Evolutionary conservation across 2,797 vertebrate species (phyloP).

Genomic region (Alosa sapidissima): DNA sequence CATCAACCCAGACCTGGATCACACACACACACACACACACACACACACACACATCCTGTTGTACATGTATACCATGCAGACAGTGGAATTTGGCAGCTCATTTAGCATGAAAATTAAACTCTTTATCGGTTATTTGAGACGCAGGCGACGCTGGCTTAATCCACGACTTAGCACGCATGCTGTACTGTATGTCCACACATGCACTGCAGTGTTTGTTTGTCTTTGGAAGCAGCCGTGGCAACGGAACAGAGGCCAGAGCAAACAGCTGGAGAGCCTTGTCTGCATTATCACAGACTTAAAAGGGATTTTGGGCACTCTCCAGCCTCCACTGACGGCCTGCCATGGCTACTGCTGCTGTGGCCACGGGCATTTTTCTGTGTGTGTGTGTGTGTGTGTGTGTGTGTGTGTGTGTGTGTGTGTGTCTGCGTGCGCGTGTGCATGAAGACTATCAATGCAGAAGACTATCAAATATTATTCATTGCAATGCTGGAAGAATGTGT

Average conservation of each 20-base stretch:
- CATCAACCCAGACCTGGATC: neutral
- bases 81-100: neutral
- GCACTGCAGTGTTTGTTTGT: neutral
- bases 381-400: neutral
- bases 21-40: neutral
- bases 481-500: neutral
- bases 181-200: neutral
- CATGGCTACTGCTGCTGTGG: neutral
- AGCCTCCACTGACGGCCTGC: neutral
- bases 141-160: neutral
- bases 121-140: constrained; percentile 18
- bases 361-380: neutral
- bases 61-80: neutral
- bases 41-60: neutral
- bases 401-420: too few species aligned
- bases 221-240: neutral
- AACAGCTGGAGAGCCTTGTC: neutral
- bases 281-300: neutral
- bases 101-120: neutral
- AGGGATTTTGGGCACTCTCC: neutral
- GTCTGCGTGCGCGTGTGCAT: neutral
- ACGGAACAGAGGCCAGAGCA: neutral
- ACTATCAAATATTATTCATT: neutral
- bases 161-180: neutral
- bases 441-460: neutral